Conservation (phyloP, 2,113 vertebrate species). For the Ginglymostoma cirratum region DNA sequence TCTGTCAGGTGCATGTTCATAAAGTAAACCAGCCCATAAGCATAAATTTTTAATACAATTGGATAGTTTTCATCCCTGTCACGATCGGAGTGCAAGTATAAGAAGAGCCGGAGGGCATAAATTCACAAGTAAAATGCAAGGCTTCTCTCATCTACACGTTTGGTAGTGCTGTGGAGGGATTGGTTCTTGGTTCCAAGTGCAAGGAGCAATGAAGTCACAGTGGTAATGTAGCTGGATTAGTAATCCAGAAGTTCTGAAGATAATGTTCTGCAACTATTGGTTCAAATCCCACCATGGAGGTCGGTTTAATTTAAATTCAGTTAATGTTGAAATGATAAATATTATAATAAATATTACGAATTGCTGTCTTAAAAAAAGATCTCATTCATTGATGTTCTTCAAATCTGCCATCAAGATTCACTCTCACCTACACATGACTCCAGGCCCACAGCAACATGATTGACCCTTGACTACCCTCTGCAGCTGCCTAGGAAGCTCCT, state of each 20-base stretch:
- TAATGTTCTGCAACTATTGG: not conserved
- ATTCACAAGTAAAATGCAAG: not conserved
- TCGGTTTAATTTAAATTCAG: not conserved
- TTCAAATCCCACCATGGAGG: not conserved
- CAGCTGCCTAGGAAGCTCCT: no score
- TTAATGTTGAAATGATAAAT: not conserved
- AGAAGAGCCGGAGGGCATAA: not conserved
- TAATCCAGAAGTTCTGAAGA: not conserved
- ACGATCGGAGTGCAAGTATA: not conserved
- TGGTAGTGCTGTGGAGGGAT: not conserved
- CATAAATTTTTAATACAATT: conserved; percentile 11
- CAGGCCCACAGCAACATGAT: not conserved
- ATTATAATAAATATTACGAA: not conserved
- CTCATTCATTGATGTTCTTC: no score
- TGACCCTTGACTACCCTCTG: not conserved
- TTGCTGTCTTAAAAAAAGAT: no score
- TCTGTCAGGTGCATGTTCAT: not conserved
- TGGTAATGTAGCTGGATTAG: not conserved
- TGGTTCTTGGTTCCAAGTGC: not conserved
- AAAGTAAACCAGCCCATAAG: not conserved
- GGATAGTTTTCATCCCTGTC: not conserved
- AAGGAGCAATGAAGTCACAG: not conserved
- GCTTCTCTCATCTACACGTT: not conserved
- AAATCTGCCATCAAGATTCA: not conserved
- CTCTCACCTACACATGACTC: not conserved